Evolutionary conservation across 2,113 vertebrate species (phyloP), one percentile per base, ranked within the genome.

Genomic region (Cygnus buccinator): DNA sequence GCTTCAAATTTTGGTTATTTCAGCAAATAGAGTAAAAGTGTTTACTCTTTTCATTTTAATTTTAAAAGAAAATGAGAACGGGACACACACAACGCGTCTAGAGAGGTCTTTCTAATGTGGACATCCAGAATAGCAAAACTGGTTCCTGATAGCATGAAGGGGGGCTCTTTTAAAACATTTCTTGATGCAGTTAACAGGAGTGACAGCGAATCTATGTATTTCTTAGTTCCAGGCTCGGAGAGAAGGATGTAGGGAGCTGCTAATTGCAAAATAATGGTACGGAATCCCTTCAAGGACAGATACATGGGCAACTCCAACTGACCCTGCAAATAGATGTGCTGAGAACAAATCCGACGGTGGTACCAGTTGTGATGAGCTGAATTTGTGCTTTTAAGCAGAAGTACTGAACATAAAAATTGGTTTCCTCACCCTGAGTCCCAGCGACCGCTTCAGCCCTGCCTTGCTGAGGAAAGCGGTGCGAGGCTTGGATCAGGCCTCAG

Each of bases 371-470:
- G 73, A 92, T 48, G 58, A 91, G 50, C 17, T 59, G 68, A 50
- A 65, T 81, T 90, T 39, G 20, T 65, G 31, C 31, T 79, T 89
- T 35, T 61, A 71, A 80, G 46, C 63, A 66, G 44, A 94, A 74
- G 66, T 48, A 35, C 86, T 89, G 39, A 65, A 44, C 86, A 74
- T 84, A 48, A 54, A 70, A 93, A 89, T 84, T 93, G 68, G 55
- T 74, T 91, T 93, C 85, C 52, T 89, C 58, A 84, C 58, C 62
- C 68, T 73, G 73, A 73, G 22, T 89, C 10, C 0, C 37, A 59
- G 86, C 41, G 66, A 8, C 22, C 20, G n/a, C 41, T 65, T 82
- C 46, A 72, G 44, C 35, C 62, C n/a, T 1, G 1, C 13, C 0
- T 82, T 67, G 33, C 74, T 72, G 62, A 77, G 83, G 46, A 78